Percentiles rank a stretch among this genome's conserved stretches.
phyloP scores from a whole-genome alignment of 2,888 invertebrate species.

The Blastobasis lacticolella region DNA sequence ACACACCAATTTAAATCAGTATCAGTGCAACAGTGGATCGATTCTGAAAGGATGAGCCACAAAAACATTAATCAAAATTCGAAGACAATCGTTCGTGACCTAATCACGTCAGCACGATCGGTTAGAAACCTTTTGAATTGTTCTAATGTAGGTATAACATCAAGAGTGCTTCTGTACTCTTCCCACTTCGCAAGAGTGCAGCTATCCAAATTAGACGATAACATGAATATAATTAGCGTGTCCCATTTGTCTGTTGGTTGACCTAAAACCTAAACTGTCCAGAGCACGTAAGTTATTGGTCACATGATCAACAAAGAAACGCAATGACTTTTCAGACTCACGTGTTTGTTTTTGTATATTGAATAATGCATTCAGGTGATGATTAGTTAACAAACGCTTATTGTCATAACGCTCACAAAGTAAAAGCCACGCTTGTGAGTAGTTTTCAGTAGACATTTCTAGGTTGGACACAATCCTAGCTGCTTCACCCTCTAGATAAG shows the following conservation, averaged over 20 bases:
- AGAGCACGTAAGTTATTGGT: constrained; percentile 18
- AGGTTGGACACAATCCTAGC: constrained; percentile 13
- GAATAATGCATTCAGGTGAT: constrained; percentile 16
- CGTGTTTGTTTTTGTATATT: constrained; percentile 9
- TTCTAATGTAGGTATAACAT: constrained; percentile 14
- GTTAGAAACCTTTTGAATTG: constrained; percentile 18
- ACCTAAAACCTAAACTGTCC: constrained; percentile 12
- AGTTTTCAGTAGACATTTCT: constrained; percentile 10
- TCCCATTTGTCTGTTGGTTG: constrained; percentile 16
- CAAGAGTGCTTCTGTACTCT: constrained; percentile 12
- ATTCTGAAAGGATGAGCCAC: too few species aligned
- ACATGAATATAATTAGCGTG: constrained; percentile 9
- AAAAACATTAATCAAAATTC: too few species aligned
- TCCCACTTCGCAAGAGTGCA: constrained; percentile 12
- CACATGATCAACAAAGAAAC: constrained; percentile 16
- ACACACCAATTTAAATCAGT: too few species aligned
- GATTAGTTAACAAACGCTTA: constrained; percentile 11
- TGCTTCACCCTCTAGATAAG: constrained; percentile 18
- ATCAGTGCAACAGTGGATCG: too few species aligned
- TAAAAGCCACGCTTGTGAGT: constrained; percentile 9
- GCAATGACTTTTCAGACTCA: constrained; percentile 13
- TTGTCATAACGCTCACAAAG: constrained; percentile 13
- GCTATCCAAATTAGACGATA: constrained; percentile 14
- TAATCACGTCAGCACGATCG: constrained; percentile 19
- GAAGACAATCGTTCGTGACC: too few species aligned